A percentile compares a stretch with the other conserved stretches of the same genome.
These are phyloP conservation scores for Actinostola sp. DNA, from an alignment of 92 coral and sea anemone genomes.

Conservation along the genomic window DNA sequence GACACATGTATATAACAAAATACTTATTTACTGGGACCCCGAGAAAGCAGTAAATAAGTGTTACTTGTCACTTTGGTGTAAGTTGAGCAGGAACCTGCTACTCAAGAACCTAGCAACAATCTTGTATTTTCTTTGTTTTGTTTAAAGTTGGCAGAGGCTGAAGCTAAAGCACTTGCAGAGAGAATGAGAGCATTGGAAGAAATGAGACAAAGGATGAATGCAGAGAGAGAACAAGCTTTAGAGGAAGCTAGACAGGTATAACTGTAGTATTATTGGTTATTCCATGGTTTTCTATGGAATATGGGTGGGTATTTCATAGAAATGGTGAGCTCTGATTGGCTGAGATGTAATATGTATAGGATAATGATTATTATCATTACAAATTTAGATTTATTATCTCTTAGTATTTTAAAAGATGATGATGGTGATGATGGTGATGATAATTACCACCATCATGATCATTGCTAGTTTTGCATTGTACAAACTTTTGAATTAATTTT, in stretches of 20 bases:
- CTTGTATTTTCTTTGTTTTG: not conserved
- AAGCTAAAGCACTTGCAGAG: conserved; percentile 73
- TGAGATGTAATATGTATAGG: too few species aligned
- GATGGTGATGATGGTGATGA: conserved; percentile 1
- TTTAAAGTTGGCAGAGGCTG: conserved; percentile 79
- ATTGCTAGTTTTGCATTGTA: not conserved
- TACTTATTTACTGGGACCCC: too few species aligned
- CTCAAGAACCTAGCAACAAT: too few species aligned
- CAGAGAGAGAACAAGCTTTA: conserved; percentile 80
- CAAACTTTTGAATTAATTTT: not conserved
- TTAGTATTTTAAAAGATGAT: not conserved
- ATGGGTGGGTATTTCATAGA: too few species aligned
- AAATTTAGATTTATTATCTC: not conserved
- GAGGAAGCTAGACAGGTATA: conserved; percentile 89
- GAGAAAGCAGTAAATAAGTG: too few species aligned
- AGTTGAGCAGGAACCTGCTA: too few species aligned
- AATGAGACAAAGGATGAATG: conserved; percentile 70
- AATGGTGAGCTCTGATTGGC: too few species aligned
- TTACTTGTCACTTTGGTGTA: not conserved
- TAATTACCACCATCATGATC: not conserved
- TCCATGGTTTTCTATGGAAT: too few species aligned
- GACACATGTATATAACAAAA: too few species aligned
- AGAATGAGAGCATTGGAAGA: conserved; percentile 70
- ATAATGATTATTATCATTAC: not conserved
- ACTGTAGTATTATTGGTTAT: not conserved